Percentiles rank a stretch among this genome's conserved stretches.
Conservation (phyloP, 1,140 invertebrate species). For the Latrodectus geometricus region DNA sequence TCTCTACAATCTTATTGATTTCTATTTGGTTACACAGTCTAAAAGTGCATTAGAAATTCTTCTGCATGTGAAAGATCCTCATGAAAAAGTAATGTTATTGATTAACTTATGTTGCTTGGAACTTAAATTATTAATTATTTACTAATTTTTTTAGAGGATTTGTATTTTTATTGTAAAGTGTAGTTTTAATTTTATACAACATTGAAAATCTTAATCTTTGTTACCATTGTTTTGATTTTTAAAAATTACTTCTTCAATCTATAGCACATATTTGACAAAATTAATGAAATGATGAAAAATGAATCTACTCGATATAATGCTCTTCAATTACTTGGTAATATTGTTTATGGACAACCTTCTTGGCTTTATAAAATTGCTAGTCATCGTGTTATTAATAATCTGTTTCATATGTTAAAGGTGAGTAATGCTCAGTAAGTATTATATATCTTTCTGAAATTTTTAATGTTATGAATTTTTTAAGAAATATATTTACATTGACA, state of each 20-base stretch:
- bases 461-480: too few relatives aligned
- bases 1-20: conserved; percentile 85
- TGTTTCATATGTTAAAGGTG: conserved; percentile 84
- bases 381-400: conserved; percentile 79
- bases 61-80: conserved; percentile 81
- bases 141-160: too few relatives aligned
- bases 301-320: conserved; percentile 73
- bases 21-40: conserved; percentile 83
- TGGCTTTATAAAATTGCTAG: conserved; percentile 87
- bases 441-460: background rate
- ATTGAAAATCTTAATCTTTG: too few relatives aligned
- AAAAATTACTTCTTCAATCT: background rate
- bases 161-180: too few relatives aligned
- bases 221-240: too few relatives aligned
- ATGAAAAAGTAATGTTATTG: conserved; percentile 76
- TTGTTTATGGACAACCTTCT: conserved; percentile 84
- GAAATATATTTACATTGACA: too few relatives aligned
- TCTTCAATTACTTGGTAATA: conserved; percentile 82
- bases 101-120: too few relatives aligned
- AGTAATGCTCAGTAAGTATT: conserved; percentile 40
- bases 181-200: too few relatives aligned
- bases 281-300: conserved; percentile 67
- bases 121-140: too few relatives aligned
- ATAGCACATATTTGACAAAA: conserved; percentile 69
- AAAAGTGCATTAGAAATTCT: conserved; percentile 82